Conservation (phyloP, 92 coral and sea anemone species). For the Phenganax stokvisi region DNA sequence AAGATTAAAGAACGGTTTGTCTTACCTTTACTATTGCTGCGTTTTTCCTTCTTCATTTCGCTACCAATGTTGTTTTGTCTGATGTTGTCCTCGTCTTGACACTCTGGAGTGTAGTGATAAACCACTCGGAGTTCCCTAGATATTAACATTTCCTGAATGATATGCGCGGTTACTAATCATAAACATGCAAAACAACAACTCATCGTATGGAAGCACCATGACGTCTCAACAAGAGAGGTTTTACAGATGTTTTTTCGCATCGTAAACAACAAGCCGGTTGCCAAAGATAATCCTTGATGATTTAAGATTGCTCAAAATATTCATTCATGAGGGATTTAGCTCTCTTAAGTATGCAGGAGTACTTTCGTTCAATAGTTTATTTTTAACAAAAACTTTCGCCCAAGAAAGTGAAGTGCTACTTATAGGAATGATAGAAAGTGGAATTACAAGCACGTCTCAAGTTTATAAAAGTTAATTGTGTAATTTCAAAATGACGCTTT, state of each 20-base stretch:
- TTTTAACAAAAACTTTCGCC: background rate
- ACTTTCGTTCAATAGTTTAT: background rate
- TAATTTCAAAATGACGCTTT: conserved; percentile 9
- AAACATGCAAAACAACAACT: background rate
- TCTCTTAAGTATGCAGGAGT: background rate
- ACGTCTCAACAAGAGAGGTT: conserved; percentile 6
- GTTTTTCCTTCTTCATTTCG: conserved; percentile 13
- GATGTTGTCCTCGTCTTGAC: conserved; percentile 1
- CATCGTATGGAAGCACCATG: background rate
- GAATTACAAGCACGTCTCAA: background rate
- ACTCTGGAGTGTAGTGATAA: background rate
- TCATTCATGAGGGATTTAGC: background rate
- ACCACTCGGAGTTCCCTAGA: background rate
- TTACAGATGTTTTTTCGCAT: conserved; percentile 2
- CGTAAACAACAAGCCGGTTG: background rate
- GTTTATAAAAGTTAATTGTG: background rate
- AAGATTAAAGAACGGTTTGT: background rate
- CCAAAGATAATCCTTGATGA: background rate
- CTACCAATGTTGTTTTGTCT: background rate
- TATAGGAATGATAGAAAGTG: background rate
- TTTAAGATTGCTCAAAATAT: background rate
- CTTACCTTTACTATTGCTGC: conserved; percentile 1
- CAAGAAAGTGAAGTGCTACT: conserved; percentile 13
- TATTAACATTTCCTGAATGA: conserved; percentile 4
- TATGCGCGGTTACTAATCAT: background rate